Base-by-base conservation (phyloP, 1,140 invertebrate genomes). In the Trichonephila clavata region DNA sequence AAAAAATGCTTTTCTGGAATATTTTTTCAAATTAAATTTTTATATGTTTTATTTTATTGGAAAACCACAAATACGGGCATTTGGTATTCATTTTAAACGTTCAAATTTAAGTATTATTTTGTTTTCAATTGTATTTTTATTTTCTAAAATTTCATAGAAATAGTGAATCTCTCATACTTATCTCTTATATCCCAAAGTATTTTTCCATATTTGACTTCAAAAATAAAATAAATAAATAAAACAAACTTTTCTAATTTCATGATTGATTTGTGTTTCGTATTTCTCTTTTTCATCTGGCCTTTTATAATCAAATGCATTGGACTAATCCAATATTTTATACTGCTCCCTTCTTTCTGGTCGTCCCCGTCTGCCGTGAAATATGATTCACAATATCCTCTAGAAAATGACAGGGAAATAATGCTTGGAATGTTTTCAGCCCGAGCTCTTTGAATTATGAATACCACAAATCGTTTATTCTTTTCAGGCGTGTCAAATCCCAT, bases 381-480 rank as follows among this genome's bases (percentile, higher is more conserved):
- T 83, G 80, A n/a, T 39, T 39, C 80, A 83, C 80, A 83, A 83
- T 83, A 83, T 83, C 18, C 39, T 27, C 27, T 71, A 39, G 13
- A 24, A 13, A 14, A 71, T 71, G 80, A 50, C 80, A 21, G 80
- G 16, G 39, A 21, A 83, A 57, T 83, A 83, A 83, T 83, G 80
- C 39, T 20, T 57, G 77, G 80, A 83, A 83, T 83, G 80, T 71
- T 71, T 71, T 71, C 24, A 27, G 24, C 16, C 16, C 5, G 68
- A 32, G 27, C 27, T 39, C 39, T 21, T 50, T 50, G 39, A n/a
- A 83, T 43, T 20, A 50, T 43, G 80, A 50, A 83, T 57, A 83
- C 68, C 68, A 71, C 68, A 71, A 71, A 71, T 71, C 68, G 68
- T 32, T 50, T 83, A 21, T 83, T 50, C 50, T 83, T 50, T 83